Base-by-base conservation (phyloP, 2,888 invertebrate genomes). In the Fragum fragum region DNA sequence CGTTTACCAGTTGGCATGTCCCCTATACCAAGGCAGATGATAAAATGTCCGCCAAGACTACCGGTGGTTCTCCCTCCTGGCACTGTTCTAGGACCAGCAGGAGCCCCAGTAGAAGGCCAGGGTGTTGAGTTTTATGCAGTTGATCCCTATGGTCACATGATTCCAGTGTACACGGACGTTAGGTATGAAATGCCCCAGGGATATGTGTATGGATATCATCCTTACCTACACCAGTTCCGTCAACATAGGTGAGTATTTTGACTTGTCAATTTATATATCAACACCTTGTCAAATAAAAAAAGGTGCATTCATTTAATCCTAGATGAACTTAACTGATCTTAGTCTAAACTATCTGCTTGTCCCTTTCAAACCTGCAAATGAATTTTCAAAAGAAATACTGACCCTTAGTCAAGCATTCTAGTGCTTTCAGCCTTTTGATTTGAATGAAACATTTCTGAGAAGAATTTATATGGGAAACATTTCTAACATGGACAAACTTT, bases 181-280 rank as follows among this genome's bases (percentile, higher is more conserved):
- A 63, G 88, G 47, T 87, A 86, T 73, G 88, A 90, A 52, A 74
- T 87, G 68, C 81, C 83, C 9, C 86, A 85, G 32, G 77, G 79
- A 42, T 87, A 86, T 75, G 80, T 87, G 52, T 85, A 82, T 86
- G 80, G 87, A 70, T 59, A 76, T 75, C 83, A 77, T 47, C 86
- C 83, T 16, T 75, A 79, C 53, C 21, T 83, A 42, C 81, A 81
- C n/a, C 83, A 76, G 29, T 79, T 83, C 61, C 76, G 90, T 63
- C 88, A 89, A 66, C 89, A 88, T 63, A 90, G 91, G 91, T 90
- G 80, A 16, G 21, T 36, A 36, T n/a, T n/a, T n/a, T n/a, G n/a
- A n/a, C n/a, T n/a, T n/a, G n/a, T n/a, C n/a, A n/a, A n/a, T n/a
- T n/a, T n/a, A n/a, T n/a, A n/a, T n/a, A n/a, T n/a, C n/a, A n/a